Conservation (phyloP, 1,140 invertebrate species). For the Oreohelix idahoensis region DNA sequence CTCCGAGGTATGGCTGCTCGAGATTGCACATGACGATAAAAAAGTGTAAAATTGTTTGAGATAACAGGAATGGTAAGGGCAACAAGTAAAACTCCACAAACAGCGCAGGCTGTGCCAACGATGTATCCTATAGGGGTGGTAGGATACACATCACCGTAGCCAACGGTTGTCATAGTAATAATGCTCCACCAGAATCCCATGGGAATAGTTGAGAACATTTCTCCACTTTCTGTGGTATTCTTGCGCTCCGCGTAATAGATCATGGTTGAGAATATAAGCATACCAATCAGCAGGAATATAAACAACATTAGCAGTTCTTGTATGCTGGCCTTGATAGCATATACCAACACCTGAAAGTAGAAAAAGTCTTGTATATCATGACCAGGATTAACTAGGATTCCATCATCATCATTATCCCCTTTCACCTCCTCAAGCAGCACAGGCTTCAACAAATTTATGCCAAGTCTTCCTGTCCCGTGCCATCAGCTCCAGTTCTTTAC, state of each 20-base stretch:
- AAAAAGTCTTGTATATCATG: not conserved
- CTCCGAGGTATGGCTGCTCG: constrained; percentile 48
- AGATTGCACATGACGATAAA: constrained; percentile 80
- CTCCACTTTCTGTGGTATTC: constrained; percentile 51
- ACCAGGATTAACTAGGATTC: not conserved
- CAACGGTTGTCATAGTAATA: constrained; percentile 96
- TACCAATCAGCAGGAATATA: constrained; percentile 98
- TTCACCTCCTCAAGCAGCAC: no score
- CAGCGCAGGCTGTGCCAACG: constrained; percentile 81
- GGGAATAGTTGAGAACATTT: constrained; percentile 82
- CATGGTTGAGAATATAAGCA: constrained; percentile 97
- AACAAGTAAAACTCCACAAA: constrained; percentile 99
- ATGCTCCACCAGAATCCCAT: constrained; percentile 95
- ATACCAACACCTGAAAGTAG: constrained; percentile 59
- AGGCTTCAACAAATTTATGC: no score
- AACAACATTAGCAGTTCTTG: constrained; percentile 94
- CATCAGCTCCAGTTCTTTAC: no score
- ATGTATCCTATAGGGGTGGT: constrained; percentile 64
- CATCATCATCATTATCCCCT: no score
- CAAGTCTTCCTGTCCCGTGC: no score
- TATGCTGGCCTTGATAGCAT: constrained; percentile 68
- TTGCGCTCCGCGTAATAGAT: constrained; percentile 77
- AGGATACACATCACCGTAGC: constrained; percentile 92
- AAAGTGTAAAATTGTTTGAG: constrained; percentile 80
- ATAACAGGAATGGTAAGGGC: constrained; percentile 91